Evolutionary conservation across 2,888 invertebrate species (phyloP).

Genomic region (Sturmia bella): DNA sequence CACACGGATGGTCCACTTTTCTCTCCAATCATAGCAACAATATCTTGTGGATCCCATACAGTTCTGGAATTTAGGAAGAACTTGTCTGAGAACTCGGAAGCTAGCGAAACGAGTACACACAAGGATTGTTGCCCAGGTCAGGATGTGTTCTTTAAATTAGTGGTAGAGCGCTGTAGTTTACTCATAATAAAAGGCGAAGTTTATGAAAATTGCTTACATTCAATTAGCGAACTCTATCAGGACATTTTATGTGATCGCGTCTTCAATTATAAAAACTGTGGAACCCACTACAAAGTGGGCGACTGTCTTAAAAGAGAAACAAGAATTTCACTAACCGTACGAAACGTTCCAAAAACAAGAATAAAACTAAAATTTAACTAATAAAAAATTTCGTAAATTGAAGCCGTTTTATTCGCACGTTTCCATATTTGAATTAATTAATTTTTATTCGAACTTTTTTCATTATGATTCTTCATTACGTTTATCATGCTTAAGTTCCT

Average conservation of each 20-base stretch:
- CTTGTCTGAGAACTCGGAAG: conserved; percentile 28
- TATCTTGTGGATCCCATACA: conserved; percentile 94
- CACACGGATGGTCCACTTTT: conserved; percentile 98
- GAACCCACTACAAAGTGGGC: conserved; percentile 83
- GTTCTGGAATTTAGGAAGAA: conserved; percentile 88
- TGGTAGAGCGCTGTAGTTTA: conserved; percentile 94
- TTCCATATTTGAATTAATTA: too few relatives aligned
- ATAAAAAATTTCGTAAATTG: conserved; percentile 26
- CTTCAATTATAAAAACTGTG: conserved; percentile 86
- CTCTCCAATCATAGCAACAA: conserved; percentile 94
- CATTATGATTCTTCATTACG: too few relatives aligned
- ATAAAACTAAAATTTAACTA: conserved; percentile 86
- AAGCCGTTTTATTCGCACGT: too few relatives aligned
- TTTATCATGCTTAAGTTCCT: too few relatives aligned
- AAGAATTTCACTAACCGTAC: conserved; percentile 94
- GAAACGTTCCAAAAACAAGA: conserved; percentile 94
- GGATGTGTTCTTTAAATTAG: conserved; percentile 86
- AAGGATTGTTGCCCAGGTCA: conserved; percentile 35
- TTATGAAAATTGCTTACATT: conserved; percentile 92
- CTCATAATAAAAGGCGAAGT: conserved; percentile 91
- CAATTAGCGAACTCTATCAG: conserved; percentile 87
- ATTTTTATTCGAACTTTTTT: too few relatives aligned
- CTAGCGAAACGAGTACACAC: conserved; percentile 65
- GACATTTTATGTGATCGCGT: conserved; percentile 86
- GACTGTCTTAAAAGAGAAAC: conserved; percentile 88